Evolutionary conservation across 2,797 vertebrate species (phyloP).

Genomic region (Phaenicophaeus curvirostris): DNA sequence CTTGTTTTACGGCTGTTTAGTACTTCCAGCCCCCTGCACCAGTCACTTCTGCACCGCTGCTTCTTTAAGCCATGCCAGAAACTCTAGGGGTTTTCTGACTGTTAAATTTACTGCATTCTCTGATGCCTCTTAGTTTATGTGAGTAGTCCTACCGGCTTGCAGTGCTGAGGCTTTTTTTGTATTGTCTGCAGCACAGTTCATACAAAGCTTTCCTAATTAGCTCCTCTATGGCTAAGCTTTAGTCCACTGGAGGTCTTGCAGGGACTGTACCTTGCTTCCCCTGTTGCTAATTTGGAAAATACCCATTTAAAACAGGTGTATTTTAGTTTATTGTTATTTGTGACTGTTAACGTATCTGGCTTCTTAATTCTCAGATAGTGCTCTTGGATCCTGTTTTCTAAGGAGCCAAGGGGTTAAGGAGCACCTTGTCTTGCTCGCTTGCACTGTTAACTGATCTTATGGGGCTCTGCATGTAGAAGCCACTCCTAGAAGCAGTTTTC

Average conservation of each 20-base stretch:
- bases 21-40: accelerated
- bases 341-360: not conserved
- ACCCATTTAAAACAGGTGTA: not conserved
- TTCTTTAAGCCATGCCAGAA: not conserved
- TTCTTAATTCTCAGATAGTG: not conserved
- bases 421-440: not conserved
- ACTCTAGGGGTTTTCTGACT: not conserved
- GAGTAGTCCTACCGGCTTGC: not conserved
- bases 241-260: not conserved
- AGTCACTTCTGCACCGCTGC: accelerated
- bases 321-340: not conserved
- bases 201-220: not conserved
- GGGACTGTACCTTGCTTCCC: not conserved
- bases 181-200: accelerated
- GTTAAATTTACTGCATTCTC: accelerated
- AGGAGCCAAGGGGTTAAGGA: not conserved
- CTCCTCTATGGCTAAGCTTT: not conserved
- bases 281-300: not conserved
- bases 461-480: not conserved
- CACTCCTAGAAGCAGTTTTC: not conserved
- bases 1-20: not conserved
- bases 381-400: not conserved
- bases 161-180: not conserved
- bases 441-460: not conserved
- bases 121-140: not conserved